phyloP scores from a whole-genome alignment of 2,888 invertebrate genomes.

The Epiblema foenella region DNA sequence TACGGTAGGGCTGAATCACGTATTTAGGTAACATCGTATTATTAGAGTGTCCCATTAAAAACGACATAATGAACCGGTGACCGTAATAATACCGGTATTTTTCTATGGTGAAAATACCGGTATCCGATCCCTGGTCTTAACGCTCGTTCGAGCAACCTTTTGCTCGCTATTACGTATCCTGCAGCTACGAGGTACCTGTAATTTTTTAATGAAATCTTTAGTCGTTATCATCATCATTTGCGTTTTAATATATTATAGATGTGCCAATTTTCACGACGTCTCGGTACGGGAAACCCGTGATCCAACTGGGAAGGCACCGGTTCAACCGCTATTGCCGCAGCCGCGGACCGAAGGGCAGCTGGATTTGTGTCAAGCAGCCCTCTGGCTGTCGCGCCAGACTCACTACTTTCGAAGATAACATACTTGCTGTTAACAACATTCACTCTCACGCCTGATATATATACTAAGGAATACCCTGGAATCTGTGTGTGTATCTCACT shows the following conservation, averaged over 20 bases:
- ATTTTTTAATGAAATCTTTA: background rate
- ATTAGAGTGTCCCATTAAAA: no score
- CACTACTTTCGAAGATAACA: background rate
- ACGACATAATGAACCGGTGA: no score
- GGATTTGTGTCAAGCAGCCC: slow-evolving; percentile 7
- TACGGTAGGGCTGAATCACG: no score
- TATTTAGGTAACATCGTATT: no score
- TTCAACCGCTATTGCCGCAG: slow-evolving; percentile 37
- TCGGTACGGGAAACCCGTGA: slow-evolving; percentile 9
- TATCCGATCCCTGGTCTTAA: no score
- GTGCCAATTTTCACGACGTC: background rate
- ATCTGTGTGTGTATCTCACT: background rate
- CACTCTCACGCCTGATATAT: background rate
- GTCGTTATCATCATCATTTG: background rate
- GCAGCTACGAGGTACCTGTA: background rate
- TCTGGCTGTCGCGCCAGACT: slow-evolving; percentile 15
- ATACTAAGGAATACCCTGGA: background rate
- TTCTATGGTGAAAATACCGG: no score
- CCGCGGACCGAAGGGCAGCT: background rate
- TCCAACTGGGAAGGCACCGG: slow-evolving; percentile 2
- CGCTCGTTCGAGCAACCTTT: no score
- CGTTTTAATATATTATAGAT: background rate
- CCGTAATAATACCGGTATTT: no score
- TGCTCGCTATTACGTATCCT: background rate
- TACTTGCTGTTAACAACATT: background rate